Base-by-base conservation (phyloP, 1,140 invertebrate genomes). In the Sitophilus oryzae region DNA sequence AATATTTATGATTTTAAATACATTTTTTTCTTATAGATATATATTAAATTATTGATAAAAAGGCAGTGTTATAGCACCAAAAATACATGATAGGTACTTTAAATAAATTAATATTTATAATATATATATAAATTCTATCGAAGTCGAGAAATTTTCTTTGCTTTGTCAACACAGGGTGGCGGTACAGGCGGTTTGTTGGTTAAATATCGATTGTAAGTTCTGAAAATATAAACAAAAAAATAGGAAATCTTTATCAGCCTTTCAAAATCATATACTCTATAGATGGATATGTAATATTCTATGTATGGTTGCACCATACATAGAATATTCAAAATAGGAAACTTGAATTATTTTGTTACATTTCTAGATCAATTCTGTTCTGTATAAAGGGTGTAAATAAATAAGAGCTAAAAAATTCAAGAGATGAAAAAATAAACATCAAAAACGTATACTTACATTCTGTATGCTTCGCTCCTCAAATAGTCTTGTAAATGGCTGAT, bases 401-500 rank as follows among this genome's bases (percentile, higher is more conserved):
- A 14, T 38, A 38, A 38, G 36, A 5, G 10, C 14, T n/a, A 5
- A 8, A 14, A 5, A 42, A 19, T 20, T 42, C 19, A 42, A 5
- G 36, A 16, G 19, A 46, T 35, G 60, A 67, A 50, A 16, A 3
- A 16, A 46, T 35, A 60, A 66, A 50, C 50, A 60, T 50, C 10
- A n/a, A n/a, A n/a, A n/a, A n/a, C n/a, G n/a, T n/a, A 44, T 30
- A 52, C 88, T 83, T 76, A 96, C 93, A 93, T 92, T 82, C 88
- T 88, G 71, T 97, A 97, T 0, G 91, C 92, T 71, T 97, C 93
- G 1, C 90, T 89, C 60, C 88, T 82, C 37, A 97, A 84, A 68
- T 93, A 96, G 62, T 97, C 93, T 71, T 96, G 83, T 6, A 98
- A 88, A 74, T 97, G 94, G 37, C 86, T 89, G 11, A 93, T 83